phyloP scores from a whole-genome alignment of 2,797 vertebrate species.

The Kryptolebias ocellatus region DNA sequence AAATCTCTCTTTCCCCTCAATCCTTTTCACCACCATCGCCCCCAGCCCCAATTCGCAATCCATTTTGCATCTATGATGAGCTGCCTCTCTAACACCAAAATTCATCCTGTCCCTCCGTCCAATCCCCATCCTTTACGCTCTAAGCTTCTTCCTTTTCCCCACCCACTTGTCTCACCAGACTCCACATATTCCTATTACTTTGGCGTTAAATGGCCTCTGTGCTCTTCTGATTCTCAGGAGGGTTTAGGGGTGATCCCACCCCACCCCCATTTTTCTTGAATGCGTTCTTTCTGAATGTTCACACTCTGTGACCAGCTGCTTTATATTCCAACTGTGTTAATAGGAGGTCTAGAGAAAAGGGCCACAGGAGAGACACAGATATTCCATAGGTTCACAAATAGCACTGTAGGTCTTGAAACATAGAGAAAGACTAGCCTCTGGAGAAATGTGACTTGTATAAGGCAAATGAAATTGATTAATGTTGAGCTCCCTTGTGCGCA shows the following conservation, averaged over 20 bases:
- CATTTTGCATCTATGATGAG: conserved; percentile 68
- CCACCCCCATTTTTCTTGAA: conserved; percentile 68
- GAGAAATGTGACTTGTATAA: conserved; percentile 70
- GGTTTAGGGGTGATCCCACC: conserved; percentile 58
- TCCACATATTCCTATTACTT: conserved; percentile 74
- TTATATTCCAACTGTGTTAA: conserved; percentile 74
- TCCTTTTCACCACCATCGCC: conserved; percentile 31
- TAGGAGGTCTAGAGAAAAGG: conserved; percentile 64
- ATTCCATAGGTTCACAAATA: conserved; percentile 60
- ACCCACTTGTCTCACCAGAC: conserved; percentile 49
- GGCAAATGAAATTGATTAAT: conserved; percentile 67
- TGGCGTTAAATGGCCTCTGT: conserved; percentile 77
- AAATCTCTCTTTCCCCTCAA: conserved; percentile 34
- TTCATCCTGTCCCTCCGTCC: conserved; percentile 44
- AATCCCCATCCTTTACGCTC: conserved; percentile 29
- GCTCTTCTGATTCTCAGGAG: conserved; percentile 71
- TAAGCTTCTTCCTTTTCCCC: conserved; percentile 39
- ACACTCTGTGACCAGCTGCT: conserved; percentile 78
- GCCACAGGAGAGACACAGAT: conserved; percentile 57
- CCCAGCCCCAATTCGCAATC: conserved; percentile 57
- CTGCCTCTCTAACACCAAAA: conserved; percentile 52
- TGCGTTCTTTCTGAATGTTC: conserved; percentile 78
- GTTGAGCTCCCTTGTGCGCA: conserved; percentile 47
- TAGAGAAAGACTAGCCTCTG: conserved; percentile 44
- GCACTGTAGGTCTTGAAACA: conserved; percentile 47